These are phyloP conservation scores for Epirrita christyi DNA, from an alignment of 2,888 invertebrate species.

Conservation along the genomic window DNA sequence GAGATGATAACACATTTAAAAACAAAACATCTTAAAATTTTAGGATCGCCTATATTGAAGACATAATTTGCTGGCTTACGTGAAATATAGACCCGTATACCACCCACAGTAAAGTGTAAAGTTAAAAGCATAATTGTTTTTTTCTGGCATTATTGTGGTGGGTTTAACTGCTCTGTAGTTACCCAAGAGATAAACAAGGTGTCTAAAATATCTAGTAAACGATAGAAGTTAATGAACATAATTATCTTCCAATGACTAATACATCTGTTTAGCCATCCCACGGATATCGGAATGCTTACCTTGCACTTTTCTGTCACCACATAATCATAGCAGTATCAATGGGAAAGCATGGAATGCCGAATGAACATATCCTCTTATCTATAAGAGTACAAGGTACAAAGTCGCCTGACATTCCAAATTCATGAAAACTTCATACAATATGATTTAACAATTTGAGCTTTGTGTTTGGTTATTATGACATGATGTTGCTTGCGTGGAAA, in stretches of 20 bases:
- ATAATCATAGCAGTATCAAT: conserved; percentile 60
- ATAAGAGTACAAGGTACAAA: conserved; percentile 29
- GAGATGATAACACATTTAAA: neutral
- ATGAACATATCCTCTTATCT: conserved; percentile 50
- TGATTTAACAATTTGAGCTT: conserved; percentile 56
- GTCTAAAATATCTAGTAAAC: no score
- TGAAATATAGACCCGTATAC: no score
- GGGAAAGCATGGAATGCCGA: conserved; percentile 74
- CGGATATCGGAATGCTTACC: conserved; percentile 59
- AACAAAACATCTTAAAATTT: neutral
- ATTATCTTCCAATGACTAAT: conserved; percentile 52
- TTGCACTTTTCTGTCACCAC: conserved; percentile 67
- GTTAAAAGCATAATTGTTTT: neutral
- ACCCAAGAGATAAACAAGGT: no score
- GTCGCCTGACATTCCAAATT: conserved; percentile 39
- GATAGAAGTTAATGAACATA: no score
- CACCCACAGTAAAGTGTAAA: neutral
- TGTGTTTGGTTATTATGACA: conserved; percentile 71
- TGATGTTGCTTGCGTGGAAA: conserved; percentile 36
- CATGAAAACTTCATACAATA: conserved; percentile 29
- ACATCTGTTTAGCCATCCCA: conserved; percentile 46
- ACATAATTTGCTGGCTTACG: no score
- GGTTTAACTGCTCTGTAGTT: no score
- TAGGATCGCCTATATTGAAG: neutral
- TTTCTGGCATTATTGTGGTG: no score